Base-by-base conservation (phyloP, 1,140 invertebrate genomes). In the Bombus ignitus region DNA sequence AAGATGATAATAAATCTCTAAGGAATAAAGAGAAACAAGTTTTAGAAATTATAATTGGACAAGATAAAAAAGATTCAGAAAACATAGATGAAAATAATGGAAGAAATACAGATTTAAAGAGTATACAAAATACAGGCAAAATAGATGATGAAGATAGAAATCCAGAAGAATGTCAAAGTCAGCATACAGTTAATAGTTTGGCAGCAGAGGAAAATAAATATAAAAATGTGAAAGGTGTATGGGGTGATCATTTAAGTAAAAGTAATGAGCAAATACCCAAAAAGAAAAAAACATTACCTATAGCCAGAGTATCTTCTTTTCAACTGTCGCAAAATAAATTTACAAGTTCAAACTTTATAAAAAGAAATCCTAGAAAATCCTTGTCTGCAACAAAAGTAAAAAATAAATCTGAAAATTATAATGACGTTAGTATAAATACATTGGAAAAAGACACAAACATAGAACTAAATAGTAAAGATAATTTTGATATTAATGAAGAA, bases 351-450 rank as follows among this genome's bases (percentile, higher is more conserved):
- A 97, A 95, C 92, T 97, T 98, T 93, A 95, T 96, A 39, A 97
- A 97, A 91, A 95, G 97, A 84, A 98, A 98, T 95, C 97, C 97
- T 25, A 96, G 97, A 91, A 98, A 98, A 93, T 96, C 96, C 0
- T 85, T 96, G n/a, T 94, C 96, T 8, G 86, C 90, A 12, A 93
- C 90, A 47, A 94, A 90, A 87, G 80, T 88, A 59, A 92, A 87
- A 80, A 91, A 5, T 47, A 92, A 92, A 59, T 86, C 88, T 37
- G 87, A 90, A 10, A 82, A 77, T 44, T 72, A 28, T 39, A 65
- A n/a, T 25, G 37, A 35, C 4, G n/a, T 1, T 77, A 53, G 15
- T 10, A 74, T 68, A 47, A 83, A 57, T 44, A 18, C 39, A 28
- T 71, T 12, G 2, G 70, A 81, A 57, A 57, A 71, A 28, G 47